Conservation (phyloP, 64 coral and sea anemone genomes). For the Stichodactyla helianthus region DNA sequence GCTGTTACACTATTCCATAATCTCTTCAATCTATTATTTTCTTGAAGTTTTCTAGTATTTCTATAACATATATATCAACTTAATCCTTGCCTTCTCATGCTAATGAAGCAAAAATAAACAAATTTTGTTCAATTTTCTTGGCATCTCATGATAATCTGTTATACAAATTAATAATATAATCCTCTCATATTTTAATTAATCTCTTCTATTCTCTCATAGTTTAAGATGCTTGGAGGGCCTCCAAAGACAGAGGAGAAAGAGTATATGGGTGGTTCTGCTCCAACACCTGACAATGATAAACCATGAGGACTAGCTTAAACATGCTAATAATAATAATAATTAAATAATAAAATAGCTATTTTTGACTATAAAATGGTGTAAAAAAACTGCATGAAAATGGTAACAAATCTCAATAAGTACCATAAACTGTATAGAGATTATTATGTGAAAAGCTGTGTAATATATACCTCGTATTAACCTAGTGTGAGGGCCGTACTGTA, state of each 20-base stretch:
- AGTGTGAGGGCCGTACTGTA: too few relatives aligned
- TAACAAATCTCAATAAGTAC: not conserved
- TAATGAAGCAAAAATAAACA: too few relatives aligned
- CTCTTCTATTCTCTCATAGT: slow-evolving; percentile 28
- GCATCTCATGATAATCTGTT: not conserved
- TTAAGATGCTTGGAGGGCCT: slow-evolving; percentile 73
- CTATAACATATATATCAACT: too few relatives aligned
- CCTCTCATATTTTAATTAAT: not conserved
- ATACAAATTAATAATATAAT: not conserved
- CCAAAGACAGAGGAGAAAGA: slow-evolving; percentile 30
- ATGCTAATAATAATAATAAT: not conserved
- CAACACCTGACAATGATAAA: slow-evolving; percentile 47
- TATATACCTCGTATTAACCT: too few relatives aligned
- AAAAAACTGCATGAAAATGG: not conserved
- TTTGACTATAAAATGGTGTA: not conserved
- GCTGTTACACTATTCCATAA: too few relatives aligned
- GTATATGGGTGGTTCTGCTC: slow-evolving; percentile 2
- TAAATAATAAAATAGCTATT: slow-evolving; percentile 1
- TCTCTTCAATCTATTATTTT: too few relatives aligned
- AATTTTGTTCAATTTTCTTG: too few relatives aligned
- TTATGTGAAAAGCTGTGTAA: too few relatives aligned
- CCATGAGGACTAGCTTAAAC: not conserved
- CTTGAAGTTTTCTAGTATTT: too few relatives aligned
- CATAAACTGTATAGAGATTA: too few relatives aligned
- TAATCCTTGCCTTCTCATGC: too few relatives aligned